A percentile compares a stretch with the other conserved stretches of the same genome.
phyloP scores from a whole-genome alignment of 2,113 vertebrate genomes.

The Eonycteris spelaea region DNA sequence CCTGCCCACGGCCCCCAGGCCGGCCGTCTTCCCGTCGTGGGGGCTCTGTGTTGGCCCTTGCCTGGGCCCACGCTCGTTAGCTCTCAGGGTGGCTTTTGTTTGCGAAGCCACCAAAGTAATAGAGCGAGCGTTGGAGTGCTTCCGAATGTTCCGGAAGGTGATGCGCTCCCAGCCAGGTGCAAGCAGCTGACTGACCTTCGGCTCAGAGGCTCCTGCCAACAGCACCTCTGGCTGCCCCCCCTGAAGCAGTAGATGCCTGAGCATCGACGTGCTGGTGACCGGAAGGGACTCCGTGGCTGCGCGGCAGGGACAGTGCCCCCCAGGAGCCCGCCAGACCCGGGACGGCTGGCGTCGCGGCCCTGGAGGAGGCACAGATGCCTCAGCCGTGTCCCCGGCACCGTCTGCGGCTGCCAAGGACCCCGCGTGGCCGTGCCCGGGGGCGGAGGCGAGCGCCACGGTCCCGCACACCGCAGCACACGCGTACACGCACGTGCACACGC shows the following conservation, averaged over 20 bases:
- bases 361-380: not conserved
- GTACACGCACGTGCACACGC: fast-evolving
- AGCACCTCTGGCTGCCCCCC: fast-evolving
- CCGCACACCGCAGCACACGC: fast-evolving
- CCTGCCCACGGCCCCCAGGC: fast-evolving
- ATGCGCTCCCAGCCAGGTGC: not conserved
- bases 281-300: too few species aligned
- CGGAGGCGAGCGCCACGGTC: fast-evolving
- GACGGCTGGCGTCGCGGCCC: not conserved
- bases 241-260: not conserved
- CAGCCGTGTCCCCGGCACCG: not conserved
- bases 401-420: not conserved
- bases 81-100: not conserved
- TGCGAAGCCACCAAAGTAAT: not conserved
- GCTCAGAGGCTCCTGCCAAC: not conserved
- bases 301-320: fast-evolving
- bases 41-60: not conserved
- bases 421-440: not conserved
- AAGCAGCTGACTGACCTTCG: not conserved
- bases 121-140: not conserved
- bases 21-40: fast-evolving
- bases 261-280: fast-evolving
- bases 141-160: conserved; percentile 10
- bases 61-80: not conserved
- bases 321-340: not conserved